These are phyloP conservation scores for Chamaea fasciata DNA, from an alignment of 2,113 vertebrate species.

Conservation along the genomic window DNA sequence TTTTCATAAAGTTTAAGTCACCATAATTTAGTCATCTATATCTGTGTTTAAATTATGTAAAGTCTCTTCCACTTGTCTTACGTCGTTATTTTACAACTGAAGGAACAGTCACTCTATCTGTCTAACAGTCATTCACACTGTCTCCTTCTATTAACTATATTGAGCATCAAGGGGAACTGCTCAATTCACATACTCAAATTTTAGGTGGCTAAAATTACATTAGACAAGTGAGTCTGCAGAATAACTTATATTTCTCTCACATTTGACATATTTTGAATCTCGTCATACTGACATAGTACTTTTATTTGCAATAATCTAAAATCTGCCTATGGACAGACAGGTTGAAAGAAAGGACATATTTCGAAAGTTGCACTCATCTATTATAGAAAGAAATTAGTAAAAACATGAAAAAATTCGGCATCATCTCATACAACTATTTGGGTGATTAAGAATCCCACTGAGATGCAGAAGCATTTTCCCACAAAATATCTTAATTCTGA, in stretches of 20 bases:
- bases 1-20: neutral
- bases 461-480: neutral
- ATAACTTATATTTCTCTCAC: neutral
- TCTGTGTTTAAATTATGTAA: neutral
- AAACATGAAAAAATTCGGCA: neutral
- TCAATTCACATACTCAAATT: neutral
- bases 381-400: neutral
- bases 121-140: neutral
- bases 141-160: neutral
- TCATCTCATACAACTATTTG: neutral
- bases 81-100: neutral
- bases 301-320: neutral
- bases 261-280: neutral
- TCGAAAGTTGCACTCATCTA: neutral
- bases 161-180: neutral
- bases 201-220: neutral
- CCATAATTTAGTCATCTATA: neutral
- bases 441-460: neutral
- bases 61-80: neutral
- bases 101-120: neutral
- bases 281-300: neutral
- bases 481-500: neutral
- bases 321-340: neutral
- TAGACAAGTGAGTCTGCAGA: neutral
- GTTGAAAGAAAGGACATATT: neutral